phyloP scores from a whole-genome alignment of 2,113 vertebrate species.

The Columbina picui region DNA sequence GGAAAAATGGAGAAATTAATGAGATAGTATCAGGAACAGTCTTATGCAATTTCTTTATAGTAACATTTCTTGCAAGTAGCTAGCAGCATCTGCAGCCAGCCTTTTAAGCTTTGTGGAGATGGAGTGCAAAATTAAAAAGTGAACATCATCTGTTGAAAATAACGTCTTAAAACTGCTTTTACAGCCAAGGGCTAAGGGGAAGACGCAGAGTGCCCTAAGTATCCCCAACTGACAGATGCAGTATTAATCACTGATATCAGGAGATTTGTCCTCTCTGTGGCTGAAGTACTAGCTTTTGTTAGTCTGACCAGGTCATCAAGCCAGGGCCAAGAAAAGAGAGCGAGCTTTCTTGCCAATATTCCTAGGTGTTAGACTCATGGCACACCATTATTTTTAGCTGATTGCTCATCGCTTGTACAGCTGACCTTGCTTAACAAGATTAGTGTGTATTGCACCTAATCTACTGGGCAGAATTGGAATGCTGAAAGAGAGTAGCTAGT shows the following conservation, averaged over 20 bases:
- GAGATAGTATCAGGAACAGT: conserved; percentile 18
- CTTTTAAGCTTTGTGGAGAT: conserved; percentile 14
- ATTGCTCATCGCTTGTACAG: conserved; percentile 39
- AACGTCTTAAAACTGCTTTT: conserved; percentile 12
- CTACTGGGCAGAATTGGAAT: background rate
- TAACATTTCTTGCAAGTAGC: conserved; percentile 31
- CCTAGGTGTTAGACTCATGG: conserved; percentile 34
- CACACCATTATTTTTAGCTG: conserved; percentile 61
- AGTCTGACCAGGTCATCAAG: conserved; percentile 48
- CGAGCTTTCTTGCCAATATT: conserved; percentile 20
- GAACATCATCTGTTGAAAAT: background rate
- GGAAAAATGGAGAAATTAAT: background rate
- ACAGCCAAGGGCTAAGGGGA: background rate
- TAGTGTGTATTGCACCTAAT: background rate
- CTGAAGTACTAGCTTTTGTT: conserved; percentile 32
- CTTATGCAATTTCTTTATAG: background rate
- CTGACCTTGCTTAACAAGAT: conserved; percentile 46
- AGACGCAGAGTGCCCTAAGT: background rate
- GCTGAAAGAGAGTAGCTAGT: background rate
- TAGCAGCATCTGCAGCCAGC: conserved; percentile 39
- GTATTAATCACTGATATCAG: conserved; percentile 14
- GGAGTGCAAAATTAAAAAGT: background rate
- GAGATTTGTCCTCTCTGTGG: background rate
- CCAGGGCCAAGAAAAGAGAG: conserved; percentile 48
- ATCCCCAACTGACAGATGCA: conserved; percentile 28